Conservation (phyloP, 2,888 invertebrate genomes). For the Panzeria rudis region DNA sequence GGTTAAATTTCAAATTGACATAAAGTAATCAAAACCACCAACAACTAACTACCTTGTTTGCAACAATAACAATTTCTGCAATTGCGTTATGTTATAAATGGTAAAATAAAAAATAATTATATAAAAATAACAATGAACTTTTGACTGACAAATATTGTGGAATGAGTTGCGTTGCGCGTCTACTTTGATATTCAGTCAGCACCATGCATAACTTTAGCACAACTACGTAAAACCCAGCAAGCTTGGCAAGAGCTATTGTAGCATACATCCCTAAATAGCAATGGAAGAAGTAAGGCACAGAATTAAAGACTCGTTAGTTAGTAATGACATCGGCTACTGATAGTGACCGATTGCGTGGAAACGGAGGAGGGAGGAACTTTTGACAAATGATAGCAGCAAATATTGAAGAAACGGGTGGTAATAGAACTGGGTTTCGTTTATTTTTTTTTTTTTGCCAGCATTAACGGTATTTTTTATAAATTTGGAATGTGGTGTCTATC, state of each 20-base stretch:
- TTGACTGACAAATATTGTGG: constrained; percentile 62
- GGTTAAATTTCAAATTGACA: constrained; percentile 11
- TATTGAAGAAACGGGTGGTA: constrained; percentile 26
- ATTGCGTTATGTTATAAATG: constrained; percentile 52
- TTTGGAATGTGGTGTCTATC: constrained; percentile 11
- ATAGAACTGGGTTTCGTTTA: constrained; percentile 14
- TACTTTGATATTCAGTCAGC: constrained; percentile 27
- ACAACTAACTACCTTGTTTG: constrained; percentile 13
- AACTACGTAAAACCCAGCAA: constrained; percentile 3
- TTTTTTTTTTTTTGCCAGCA: neutral
- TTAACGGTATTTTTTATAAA: constrained; percentile 2
- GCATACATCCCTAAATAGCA: neutral
- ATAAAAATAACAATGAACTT: constrained; percentile 81
- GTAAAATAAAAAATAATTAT: constrained; percentile 73
- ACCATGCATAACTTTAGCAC: constrained; percentile 17
- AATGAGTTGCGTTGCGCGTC: neutral
- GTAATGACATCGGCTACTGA: constrained; percentile 2
- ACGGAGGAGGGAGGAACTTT: neutral
- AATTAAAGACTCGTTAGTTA: neutral
- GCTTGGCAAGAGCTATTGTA: constrained; percentile 3
- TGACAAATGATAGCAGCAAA: constrained; percentile 7
- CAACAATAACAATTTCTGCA: constrained; percentile 49
- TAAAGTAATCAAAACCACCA: constrained; percentile 11
- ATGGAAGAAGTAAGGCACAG: neutral
- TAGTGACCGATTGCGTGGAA: neutral